Evolutionary conservation across 2,888 invertebrate species (phyloP), one percentile per base, ranked within the genome.

Genomic region (Melanostoma mellinum): DNA sequence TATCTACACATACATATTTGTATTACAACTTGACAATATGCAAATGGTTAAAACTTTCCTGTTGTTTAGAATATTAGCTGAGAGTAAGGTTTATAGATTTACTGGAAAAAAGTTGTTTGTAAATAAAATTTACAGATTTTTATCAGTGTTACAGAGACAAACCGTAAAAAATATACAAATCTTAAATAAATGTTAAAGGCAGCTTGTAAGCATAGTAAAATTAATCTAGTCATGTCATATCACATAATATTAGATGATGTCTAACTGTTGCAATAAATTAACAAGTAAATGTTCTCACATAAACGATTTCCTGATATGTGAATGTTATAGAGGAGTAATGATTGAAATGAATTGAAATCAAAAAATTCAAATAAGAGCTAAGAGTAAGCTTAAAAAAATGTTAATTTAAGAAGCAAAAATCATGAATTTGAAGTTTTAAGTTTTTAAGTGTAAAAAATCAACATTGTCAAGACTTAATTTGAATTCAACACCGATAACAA

Each of bases 1-100:
- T 68, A 78, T 78, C 78, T 82, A 82, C 82, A 77, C 78, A 52
- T 72, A 82, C 71, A 81, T 73, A 82, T 77, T 77, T 73, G 81
- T 82, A 77, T 77, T 68, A 82, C 67, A 82, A 82, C 73, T 78
- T 78, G 82, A 82, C 82, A 82, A 82, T 82, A 82, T 69, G 73
- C 78, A 78, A 82, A 78, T 78, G 78, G 72, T 82, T 82, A 65
- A 67, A 52, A 73, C 33, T 46, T 78, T 74, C 68, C 78, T 82
- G 53, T 68, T 82, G 46, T 63, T 63, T 30, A 63, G 52, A 42
- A 20, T 46, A 36, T 55, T 1, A 33, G 32, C 3, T 30, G 6
- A 44, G 32, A 40, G 9, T 40, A 6, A 44, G 30, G n/a, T 33
- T 38, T 0, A 30, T 61, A 32, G 48, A 50, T 61, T 44, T 61